A percentile compares a stretch with the other conserved stretches of the same genome.
These are phyloP conservation scores for Brachyhypopomus occidentalis DNA, from an alignment of 2,113 vertebrate genomes.

Conservation along the genomic window DNA sequence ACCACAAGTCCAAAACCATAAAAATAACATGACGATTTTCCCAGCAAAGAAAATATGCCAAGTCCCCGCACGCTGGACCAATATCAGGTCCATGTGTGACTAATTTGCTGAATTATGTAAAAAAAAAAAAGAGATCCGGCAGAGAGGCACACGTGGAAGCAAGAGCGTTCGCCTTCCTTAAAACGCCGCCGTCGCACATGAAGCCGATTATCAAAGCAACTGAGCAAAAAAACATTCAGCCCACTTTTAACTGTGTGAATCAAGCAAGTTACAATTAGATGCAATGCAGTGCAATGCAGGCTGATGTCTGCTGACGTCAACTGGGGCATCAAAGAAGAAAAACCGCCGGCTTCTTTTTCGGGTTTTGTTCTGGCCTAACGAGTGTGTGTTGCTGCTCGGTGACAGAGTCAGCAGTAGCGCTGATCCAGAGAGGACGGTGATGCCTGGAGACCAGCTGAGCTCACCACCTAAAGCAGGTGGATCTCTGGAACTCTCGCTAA, in stretches of 20 bases:
- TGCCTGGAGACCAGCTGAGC: background rate
- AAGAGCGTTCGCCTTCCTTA: background rate
- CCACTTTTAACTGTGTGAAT: background rate
- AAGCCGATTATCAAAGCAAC: background rate
- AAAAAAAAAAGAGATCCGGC: background rate
- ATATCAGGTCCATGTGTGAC: slow-evolving; percentile 19
- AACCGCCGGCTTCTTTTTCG: background rate
- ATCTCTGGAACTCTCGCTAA: too few species aligned
- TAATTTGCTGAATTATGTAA: slow-evolving; percentile 7
- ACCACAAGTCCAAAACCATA: slow-evolving; percentile 44
- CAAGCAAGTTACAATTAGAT: background rate
- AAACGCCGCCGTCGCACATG: background rate
- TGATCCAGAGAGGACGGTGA: background rate
- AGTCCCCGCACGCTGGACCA: slow-evolving; percentile 1
- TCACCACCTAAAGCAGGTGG: background rate
- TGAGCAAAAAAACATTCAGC: background rate
- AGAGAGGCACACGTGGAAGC: background rate
- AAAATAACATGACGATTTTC: slow-evolving; percentile 38
- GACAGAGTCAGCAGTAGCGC: background rate
- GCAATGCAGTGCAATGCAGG: background rate
- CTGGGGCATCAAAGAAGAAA: background rate
- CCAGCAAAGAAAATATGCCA: background rate
- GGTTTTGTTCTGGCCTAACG: background rate
- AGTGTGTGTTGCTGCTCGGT: background rate
- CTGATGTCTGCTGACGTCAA: background rate